phyloP scores from a whole-genome alignment of 2,797 vertebrate species.

The Syngnathus rostellatus region DNA sequence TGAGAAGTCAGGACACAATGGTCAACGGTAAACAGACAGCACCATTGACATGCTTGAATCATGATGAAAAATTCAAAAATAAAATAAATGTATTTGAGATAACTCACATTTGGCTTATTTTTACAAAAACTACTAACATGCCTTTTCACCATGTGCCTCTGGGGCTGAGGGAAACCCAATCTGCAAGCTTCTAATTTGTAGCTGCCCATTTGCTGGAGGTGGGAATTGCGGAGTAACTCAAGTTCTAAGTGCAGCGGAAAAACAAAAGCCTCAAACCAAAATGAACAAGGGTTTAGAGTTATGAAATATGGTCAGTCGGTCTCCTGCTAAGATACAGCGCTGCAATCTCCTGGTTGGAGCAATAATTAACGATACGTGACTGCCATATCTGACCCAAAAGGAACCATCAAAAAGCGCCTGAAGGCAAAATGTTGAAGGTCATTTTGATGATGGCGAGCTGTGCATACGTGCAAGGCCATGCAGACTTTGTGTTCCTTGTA shows the following conservation, averaged over 20 bases:
- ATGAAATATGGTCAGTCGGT: not conserved
- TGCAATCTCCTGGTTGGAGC: not conserved
- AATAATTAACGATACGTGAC: slow-evolving; percentile 5
- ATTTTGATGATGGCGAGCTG: not conserved
- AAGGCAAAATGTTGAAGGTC: not conserved
- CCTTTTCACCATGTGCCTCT: slow-evolving; percentile 2
- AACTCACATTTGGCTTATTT: not conserved
- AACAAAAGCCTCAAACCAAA: not conserved
- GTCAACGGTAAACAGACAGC: too few species aligned
- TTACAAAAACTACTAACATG: not conserved
- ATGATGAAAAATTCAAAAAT: too few species aligned
- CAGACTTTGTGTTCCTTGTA: not conserved
- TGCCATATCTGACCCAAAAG: not conserved
- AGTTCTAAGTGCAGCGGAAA: not conserved
- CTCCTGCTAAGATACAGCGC: not conserved
- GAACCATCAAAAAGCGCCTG: not conserved
- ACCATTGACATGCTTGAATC: too few species aligned
- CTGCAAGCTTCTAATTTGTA: slow-evolving; percentile 2
- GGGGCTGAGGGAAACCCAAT: not conserved
- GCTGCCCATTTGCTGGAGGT: not conserved
- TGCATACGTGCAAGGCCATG: not conserved
- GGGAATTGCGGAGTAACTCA: slow-evolving; percentile 1
- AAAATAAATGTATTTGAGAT: not conserved
- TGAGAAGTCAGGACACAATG: not conserved
- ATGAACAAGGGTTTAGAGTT: not conserved